Percentiles rank a stretch among this genome's conserved stretches.
These are phyloP conservation scores for Thymelicus lineola DNA, from an alignment of 2,888 invertebrate genomes.

Conservation along the genomic window DNA sequence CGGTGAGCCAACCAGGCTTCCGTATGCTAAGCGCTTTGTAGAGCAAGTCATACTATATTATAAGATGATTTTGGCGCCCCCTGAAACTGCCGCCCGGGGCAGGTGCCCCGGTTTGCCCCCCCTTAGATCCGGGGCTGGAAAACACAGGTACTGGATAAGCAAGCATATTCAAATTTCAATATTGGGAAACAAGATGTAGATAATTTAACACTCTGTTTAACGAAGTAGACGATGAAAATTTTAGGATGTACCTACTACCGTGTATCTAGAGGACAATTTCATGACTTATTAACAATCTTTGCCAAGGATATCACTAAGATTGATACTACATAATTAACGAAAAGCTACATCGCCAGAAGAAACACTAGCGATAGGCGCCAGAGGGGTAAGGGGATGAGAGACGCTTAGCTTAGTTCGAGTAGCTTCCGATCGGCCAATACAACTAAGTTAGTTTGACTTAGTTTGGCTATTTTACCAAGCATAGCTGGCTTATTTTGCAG, in stretches of 20 bases:
- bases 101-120: too few species aligned
- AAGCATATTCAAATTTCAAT: neutral
- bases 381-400: conserved; percentile 38
- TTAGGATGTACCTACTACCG: conserved; percentile 40
- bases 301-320: conserved; percentile 36
- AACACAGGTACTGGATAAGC: conserved; percentile 8
- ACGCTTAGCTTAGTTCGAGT: conserved; percentile 35
- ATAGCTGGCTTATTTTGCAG: conserved; percentile 17
- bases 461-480: conserved; percentile 17
- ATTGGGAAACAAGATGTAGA: conserved; percentile 11
- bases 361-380: conserved; percentile 36
- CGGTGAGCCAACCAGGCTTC: too few species aligned
- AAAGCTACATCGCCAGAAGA: conserved; percentile 22
- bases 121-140: too few species aligned
- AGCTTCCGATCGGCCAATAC: conserved; percentile 35
- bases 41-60: too few species aligned
- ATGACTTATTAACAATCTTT: conserved; percentile 37
- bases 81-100: too few species aligned
- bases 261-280: conserved; percentile 40
- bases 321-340: conserved; percentile 29
- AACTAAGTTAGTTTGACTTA: conserved; percentile 36
- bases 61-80: too few species aligned
- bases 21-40: too few species aligned
- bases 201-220: conserved; percentile 35
- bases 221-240: conserved; percentile 40